phyloP scores from a whole-genome alignment of 2,888 invertebrate genomes.

The Dryomyza anilis region DNA sequence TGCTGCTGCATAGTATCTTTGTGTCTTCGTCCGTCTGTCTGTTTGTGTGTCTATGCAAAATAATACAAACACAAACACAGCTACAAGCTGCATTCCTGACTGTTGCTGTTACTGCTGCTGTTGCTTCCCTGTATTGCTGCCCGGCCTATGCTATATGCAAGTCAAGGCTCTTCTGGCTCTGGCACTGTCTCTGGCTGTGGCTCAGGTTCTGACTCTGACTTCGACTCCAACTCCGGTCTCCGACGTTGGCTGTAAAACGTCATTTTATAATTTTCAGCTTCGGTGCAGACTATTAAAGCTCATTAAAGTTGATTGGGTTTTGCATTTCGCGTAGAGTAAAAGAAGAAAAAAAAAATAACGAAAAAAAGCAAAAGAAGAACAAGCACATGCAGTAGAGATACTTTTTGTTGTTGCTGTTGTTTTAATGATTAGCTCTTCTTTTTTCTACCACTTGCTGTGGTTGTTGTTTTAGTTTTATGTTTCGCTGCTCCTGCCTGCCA shows the following conservation, averaged over 20 bases:
- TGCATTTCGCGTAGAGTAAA: slow-evolving; percentile 36
- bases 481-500: neutral
- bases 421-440: no score
- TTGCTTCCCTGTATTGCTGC: neutral
- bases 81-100: no score
- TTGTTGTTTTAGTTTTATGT: neutral
- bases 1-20: no score
- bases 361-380: no score
- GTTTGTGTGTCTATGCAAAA: neutral
- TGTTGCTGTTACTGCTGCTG: neutral
- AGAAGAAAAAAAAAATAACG: no score
- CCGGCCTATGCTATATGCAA: no score
- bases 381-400: no score
- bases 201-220: no score
- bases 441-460: neutral
- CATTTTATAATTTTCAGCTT: slow-evolving; percentile 43
- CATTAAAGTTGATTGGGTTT: slow-evolving; percentile 50
- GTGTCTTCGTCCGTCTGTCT: no score
- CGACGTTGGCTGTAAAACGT: slow-evolving; percentile 18
- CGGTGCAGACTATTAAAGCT: slow-evolving; percentile 46
- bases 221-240: neutral
- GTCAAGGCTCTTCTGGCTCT: no score
- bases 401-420: no score
- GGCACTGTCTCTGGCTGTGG: no score
- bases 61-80: neutral